Evolutionary conservation across 1,140 invertebrate genomes (phyloP).

Genomic region (Wasmannia auropunctata): DNA sequence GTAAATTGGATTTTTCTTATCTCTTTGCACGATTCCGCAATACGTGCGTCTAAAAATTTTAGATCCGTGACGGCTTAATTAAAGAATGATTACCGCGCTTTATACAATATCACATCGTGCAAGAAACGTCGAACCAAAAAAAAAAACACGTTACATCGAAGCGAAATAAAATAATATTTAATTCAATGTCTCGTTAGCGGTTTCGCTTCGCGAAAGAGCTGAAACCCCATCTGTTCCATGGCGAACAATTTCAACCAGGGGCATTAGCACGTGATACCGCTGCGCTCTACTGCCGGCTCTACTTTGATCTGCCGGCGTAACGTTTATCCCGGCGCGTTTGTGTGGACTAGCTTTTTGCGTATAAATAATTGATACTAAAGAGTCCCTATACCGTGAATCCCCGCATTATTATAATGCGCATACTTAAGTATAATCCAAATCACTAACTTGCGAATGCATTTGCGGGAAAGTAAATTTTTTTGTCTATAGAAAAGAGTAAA

Average conservation of each 20-base stretch:
- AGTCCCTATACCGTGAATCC: not conserved
- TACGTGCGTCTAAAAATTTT: not conserved
- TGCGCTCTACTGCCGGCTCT: not conserved
- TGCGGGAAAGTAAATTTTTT: not conserved
- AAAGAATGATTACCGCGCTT: not conserved
- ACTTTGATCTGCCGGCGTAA: constrained; percentile 41
- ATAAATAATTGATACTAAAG: constrained; percentile 33
- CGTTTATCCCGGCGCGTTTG: not conserved
- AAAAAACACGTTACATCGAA: not conserved
- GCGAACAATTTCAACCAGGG: not conserved
- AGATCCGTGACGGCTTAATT: not conserved
- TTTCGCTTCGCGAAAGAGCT: not conserved
- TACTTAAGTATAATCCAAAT: not conserved
- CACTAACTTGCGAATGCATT: not conserved
- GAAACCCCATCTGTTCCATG: constrained; percentile 11
- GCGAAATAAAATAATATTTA: constrained; percentile 40
- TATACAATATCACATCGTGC: not conserved
- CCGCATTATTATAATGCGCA: constrained; percentile 15
- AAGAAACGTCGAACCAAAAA: not conserved
- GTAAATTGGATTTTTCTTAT: constrained; percentile 6
- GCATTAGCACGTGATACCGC: constrained; percentile 26
- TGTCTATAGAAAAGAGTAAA: not conserved
- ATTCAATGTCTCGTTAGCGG: constrained; percentile 15
- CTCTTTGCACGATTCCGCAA: not conserved
- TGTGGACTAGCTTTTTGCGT: constrained; percentile 23